A percentile compares a stretch with the other conserved stretches of the same genome.
Conservation (phyloP, 2,113 vertebrate species). For the Amphiprion percula region DNA sequence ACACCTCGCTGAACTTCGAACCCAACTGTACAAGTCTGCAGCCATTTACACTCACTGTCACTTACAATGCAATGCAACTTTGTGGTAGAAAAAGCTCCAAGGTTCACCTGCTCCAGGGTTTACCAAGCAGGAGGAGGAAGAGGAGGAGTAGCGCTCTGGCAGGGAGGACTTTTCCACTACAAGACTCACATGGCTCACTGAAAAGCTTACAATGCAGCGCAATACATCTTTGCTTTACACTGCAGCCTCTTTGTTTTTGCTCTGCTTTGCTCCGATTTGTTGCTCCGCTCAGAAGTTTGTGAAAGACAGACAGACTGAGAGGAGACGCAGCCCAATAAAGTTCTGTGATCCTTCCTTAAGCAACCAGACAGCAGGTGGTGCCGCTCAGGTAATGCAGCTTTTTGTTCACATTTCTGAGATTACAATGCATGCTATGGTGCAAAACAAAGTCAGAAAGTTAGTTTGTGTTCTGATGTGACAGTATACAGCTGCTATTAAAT, state of each 20-base stretch:
- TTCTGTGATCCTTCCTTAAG: conserved; percentile 56
- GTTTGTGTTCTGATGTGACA: neutral
- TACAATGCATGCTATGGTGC: neutral
- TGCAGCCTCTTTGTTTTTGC: conserved; percentile 7
- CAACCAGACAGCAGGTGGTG: conserved; percentile 44
- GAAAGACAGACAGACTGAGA: conserved; percentile 6
- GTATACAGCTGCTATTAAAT: neutral
- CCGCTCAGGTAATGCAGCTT: conserved; percentile 47
- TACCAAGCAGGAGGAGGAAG: neutral
- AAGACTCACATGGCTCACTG: neutral
- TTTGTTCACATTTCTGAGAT: neutral
- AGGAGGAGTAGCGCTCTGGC: neutral
- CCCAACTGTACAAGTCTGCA: neutral
- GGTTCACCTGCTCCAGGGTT: conserved; percentile 18
- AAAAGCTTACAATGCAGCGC: conserved; percentile 25
- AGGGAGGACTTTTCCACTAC: neutral
- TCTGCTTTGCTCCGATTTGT: conserved; percentile 44
- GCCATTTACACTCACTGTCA: neutral
- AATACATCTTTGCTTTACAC: conserved; percentile 9
- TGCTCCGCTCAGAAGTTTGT: neutral
- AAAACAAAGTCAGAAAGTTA: neutral
- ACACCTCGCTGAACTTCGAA: conserved; percentile 60
- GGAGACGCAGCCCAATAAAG: conserved; percentile 28
- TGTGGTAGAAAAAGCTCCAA: conserved; percentile 28
- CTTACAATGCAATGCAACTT: neutral